Base-by-base conservation (phyloP, 2,888 invertebrate genomes). In the Lampropteryx suffumata region DNA sequence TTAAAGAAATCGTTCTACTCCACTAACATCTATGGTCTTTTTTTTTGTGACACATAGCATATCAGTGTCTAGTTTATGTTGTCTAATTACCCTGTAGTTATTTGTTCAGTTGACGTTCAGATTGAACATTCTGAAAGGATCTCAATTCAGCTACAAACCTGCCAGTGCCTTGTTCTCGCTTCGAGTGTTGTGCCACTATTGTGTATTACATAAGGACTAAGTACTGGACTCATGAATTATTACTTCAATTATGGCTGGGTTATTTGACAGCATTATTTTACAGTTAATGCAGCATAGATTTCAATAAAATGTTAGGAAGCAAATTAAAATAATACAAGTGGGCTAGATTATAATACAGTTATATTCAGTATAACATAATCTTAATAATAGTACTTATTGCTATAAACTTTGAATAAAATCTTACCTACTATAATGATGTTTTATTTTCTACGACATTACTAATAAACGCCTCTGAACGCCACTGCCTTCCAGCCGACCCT, bases 321-420 rank as follows among this genome's bases (percentile, higher is more conserved):
- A 21, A 41, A 24, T 21, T 48, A 48, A 27, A 52, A 40, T 43
- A 52, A 52, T 30, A 48, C 42, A 44, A 39, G 29, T 40, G 17
- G 26, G 43, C 43, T 39, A 30, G 26, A 39, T 40, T 48, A 47
- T 29, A 44, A 35, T 50, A 24, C 39, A 43, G 37, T 50, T 49
- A 47, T 49, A 54, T 50, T 54, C 39, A 41, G 34, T 54, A 37
- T 30, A 50, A 36, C 11, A 28, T 39, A 37, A 45, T 37, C 28
- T 12, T 47, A 48, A 34, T 27, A 10, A 37, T 43, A 51, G 27
- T 49, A 37, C 45, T 29, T 49, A 34, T n/a, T 50, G 27, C 32
- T 32, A 34, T 39, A 29, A 39, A 29, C 21, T 43, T 43, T 24
- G 27, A 52, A 48, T 52, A 52, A 52, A 52, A 48, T 52, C 47